Evolutionary conservation across 92 coral and sea anemone species (phyloP).

Genomic region (Meandrina meandrites): DNA sequence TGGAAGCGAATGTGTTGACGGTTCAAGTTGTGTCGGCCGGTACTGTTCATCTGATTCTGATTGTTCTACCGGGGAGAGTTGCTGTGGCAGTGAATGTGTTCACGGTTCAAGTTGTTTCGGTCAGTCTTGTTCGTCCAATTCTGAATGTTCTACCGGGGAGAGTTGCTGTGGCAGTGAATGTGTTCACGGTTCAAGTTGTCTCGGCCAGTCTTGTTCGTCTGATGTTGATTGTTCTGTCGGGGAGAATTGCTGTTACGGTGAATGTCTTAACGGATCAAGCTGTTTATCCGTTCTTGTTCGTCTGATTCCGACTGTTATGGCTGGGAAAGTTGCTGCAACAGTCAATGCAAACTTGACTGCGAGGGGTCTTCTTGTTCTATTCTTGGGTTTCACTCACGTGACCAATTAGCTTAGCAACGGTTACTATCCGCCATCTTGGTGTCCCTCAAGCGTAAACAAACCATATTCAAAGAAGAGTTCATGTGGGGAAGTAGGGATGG

Average conservation of each 20-base stretch:
- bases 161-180: neutral
- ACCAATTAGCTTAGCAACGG: too few relatives aligned
- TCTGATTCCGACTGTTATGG: neutral
- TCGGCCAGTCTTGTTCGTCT: neutral
- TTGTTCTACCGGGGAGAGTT: conserved; percentile 16
- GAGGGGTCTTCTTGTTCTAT: too few relatives aligned
- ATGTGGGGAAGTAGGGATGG: too few relatives aligned
- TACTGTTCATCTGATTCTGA: neutral
- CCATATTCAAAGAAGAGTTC: too few relatives aligned
- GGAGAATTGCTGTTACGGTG: neutral
- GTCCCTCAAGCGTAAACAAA: too few relatives aligned
- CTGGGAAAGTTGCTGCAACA: neutral
- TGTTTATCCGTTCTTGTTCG: neutral
- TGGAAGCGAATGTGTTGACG: neutral
- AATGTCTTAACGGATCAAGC: neutral
- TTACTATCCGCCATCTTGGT: too few relatives aligned
- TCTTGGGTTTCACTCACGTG: too few relatives aligned
- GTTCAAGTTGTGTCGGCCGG: conserved; percentile 1
- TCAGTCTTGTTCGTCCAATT: neutral
- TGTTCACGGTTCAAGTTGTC: neutral
- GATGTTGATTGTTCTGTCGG: neutral
- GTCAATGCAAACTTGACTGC: too few relatives aligned
- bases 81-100: neutral
- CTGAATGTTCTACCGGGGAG: neutral
- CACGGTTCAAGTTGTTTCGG: neutral